Conservation (phyloP, 2,797 vertebrate genomes). For the Xenops minutus region DNA sequence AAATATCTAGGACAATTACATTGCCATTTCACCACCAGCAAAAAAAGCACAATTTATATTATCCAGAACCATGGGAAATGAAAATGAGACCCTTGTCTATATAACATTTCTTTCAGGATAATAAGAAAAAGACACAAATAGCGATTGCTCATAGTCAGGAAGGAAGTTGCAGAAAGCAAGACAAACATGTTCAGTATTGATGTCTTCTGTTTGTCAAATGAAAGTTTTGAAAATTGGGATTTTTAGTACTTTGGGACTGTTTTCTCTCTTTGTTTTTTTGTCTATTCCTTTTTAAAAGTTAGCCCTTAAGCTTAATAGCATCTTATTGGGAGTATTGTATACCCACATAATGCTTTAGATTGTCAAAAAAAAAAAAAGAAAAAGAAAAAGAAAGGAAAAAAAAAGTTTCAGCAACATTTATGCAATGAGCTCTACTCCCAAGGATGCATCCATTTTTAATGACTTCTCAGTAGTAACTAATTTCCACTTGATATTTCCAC, state of each 20-base stretch:
- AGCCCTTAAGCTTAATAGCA: not conserved
- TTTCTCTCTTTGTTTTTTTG: not conserved
- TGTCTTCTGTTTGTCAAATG: not conserved
- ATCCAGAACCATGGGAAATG: not conserved
- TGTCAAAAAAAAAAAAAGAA: not conserved
- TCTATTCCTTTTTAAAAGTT: not conserved
- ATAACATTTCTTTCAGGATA: not conserved
- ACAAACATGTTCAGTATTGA: not conserved
- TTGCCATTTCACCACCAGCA: not conserved
- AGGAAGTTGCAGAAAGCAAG: not conserved
- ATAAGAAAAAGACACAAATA: not conserved
- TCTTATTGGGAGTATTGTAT: not conserved
- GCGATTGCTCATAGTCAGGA: not conserved
- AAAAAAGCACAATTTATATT: not conserved
- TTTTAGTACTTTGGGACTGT: not conserved
- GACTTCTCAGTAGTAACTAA: not conserved
- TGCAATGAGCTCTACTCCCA: not conserved
- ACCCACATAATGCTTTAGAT: not conserved
- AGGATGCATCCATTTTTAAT: not conserved
- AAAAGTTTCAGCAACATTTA: not conserved
- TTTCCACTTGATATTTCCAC: not conserved
- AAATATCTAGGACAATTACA: not conserved
- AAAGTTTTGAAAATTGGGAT: not conserved
- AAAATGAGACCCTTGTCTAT: not conserved
- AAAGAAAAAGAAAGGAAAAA: not conserved